These are phyloP conservation scores for Acromyrmex charruanus DNA, from an alignment of 1,140 invertebrate species.

Conservation along the genomic window DNA sequence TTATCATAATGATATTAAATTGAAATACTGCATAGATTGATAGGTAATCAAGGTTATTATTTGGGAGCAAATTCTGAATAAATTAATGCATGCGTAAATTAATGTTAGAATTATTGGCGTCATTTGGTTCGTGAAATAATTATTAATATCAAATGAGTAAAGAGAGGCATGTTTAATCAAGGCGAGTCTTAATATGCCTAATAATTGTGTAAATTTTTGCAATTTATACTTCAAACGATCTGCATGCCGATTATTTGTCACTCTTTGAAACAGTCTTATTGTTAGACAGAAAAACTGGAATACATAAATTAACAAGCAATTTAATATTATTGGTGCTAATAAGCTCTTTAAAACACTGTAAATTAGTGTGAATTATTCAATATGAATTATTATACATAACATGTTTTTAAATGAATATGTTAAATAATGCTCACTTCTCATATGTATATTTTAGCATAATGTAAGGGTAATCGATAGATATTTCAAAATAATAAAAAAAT, in stretches of 20 bases:
- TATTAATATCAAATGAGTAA: neutral
- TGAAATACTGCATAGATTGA: slow-evolving; percentile 14
- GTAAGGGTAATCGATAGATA: neutral
- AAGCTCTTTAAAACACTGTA: too few species aligned
- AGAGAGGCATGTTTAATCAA: too few species aligned
- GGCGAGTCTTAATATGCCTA: too few species aligned
- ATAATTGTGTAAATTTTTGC: too few species aligned
- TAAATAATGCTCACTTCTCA: neutral
- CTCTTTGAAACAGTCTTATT: too few species aligned
- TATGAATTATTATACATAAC: neutral
- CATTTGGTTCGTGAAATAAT: neutral
- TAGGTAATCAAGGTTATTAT: slow-evolving; percentile 46
- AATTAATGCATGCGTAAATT: slow-evolving; percentile 29
- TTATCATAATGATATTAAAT: slow-evolving; percentile 51
- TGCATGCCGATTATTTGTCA: too few species aligned
- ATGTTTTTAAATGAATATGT: neutral
- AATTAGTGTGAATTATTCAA: too few species aligned
- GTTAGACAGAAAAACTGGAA: too few species aligned
- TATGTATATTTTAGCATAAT: slow-evolving; percentile 51
- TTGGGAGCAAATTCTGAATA: neutral
- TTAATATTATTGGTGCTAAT: too few species aligned
- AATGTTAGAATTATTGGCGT: slow-evolving; percentile 11
- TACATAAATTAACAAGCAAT: too few species aligned
- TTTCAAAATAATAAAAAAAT: too few species aligned
- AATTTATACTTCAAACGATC: too few species aligned